These are phyloP conservation scores for Thalassarche chlororhynchos DNA, from an alignment of 2,113 vertebrate species.

Conservation along the genomic window DNA sequence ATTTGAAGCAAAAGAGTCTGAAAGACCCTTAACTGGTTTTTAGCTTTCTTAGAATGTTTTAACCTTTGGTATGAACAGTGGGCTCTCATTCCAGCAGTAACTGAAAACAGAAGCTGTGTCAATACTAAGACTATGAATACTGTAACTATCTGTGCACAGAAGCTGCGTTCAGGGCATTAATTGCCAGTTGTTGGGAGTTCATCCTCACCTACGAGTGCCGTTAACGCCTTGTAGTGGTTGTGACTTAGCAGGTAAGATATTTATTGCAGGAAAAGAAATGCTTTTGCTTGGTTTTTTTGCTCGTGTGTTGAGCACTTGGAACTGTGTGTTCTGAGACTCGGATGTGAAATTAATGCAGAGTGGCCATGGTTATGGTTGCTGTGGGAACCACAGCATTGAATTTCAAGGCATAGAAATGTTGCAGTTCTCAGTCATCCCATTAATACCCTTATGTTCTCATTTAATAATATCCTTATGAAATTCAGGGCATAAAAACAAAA, in stretches of 20 bases:
- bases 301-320: background rate
- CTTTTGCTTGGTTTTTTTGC: background rate
- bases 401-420: background rate
- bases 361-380: constrained; percentile 28
- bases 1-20: background rate
- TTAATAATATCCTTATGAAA: background rate
- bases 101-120: background rate
- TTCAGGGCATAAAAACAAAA: background rate
- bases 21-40: background rate
- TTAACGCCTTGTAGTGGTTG: background rate
- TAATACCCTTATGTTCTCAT: background rate
- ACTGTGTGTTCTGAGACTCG: accelerated
- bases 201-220: background rate
- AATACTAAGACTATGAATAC: background rate
- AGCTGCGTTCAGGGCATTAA: background rate
- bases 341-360: background rate
- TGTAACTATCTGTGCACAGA: background rate
- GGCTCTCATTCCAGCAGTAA: background rate
- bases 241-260: background rate
- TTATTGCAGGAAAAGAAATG: background rate
- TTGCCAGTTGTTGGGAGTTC: background rate
- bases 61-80: background rate
- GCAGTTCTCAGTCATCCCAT: background rate
- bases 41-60: background rate
- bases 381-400: background rate